A percentile compares a stretch with the other conserved stretches of the same genome.
These are phyloP conservation scores for Eudemis profundana DNA, from an alignment of 2,888 invertebrate genomes.

Conservation along the genomic window DNA sequence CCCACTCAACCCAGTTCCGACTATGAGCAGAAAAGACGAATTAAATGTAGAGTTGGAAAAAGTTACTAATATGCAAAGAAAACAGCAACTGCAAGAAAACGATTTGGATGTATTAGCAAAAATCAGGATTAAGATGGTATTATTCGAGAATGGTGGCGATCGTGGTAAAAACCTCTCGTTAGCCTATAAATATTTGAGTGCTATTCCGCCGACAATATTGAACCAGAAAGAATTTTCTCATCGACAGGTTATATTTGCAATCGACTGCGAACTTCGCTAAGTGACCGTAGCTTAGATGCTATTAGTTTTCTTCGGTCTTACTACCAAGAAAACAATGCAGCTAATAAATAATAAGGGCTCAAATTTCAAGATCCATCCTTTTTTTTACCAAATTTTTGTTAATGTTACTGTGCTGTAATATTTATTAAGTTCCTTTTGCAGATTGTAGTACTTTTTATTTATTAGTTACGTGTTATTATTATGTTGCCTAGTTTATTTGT, in stretches of 20 bases:
- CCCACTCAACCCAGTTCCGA: neutral
- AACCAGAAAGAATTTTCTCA: constrained; percentile 8
- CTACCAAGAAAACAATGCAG: constrained; percentile 31
- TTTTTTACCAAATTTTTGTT: no score
- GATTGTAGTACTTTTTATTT: no score
- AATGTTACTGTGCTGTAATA: no score
- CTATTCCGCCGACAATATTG: constrained; percentile 22
- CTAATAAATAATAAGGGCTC: no score
- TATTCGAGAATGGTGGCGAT: constrained; percentile 29
- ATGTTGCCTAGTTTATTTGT: no score
- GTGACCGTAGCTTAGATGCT: constrained; percentile 3
- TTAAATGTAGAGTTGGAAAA: no score
- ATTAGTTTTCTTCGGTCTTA: constrained; percentile 1
- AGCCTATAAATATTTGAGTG: constrained; percentile 8
- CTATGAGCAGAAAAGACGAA: neutral
- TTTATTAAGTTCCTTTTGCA: no score
- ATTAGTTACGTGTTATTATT: no score
- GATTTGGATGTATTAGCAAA: constrained; percentile 2
- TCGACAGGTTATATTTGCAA: constrained; percentile 11
- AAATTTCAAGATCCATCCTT: no score
- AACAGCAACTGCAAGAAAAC: neutral
- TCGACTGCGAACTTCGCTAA: neutral
- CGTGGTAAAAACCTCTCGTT: constrained; percentile 13
- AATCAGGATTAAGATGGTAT: constrained; percentile 16
- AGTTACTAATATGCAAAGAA: neutral